Conservation (phyloP, 2,113 vertebrate genomes). For the Todiramphus chloris region DNA sequence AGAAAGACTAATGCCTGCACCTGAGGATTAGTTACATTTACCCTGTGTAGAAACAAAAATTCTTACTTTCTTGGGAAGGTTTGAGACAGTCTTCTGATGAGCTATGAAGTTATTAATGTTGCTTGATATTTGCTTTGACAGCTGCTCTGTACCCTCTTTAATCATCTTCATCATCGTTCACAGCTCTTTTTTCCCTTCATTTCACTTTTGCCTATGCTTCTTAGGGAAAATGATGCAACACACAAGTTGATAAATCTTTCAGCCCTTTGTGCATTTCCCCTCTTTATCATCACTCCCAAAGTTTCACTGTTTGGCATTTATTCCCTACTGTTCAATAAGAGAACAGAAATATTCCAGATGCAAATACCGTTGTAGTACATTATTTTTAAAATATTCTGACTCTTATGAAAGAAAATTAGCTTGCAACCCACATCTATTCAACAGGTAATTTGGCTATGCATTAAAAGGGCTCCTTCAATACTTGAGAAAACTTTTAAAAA, state of each 20-base stretch:
- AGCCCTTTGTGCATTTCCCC: not conserved
- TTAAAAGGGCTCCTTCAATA: slow-evolving; percentile 4
- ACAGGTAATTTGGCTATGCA: slow-evolving; percentile 11
- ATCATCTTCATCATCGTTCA: slow-evolving; percentile 74
- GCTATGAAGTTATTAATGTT: slow-evolving; percentile 80
- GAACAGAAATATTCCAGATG: not conserved
- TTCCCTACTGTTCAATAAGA: not conserved
- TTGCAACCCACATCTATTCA: not conserved
- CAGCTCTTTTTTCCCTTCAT: slow-evolving; percentile 66
- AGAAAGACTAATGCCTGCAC: not conserved
- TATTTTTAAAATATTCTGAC: not conserved
- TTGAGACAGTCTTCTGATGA: slow-evolving; percentile 66
- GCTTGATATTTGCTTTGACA: slow-evolving; percentile 80
- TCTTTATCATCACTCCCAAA: slow-evolving; percentile 18
- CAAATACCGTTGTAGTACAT: not conserved
- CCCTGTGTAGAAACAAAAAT: slow-evolving; percentile 51
- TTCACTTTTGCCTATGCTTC: slow-evolving; percentile 63
- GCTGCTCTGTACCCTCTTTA: slow-evolving; percentile 76
- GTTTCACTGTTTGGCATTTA: not conserved
- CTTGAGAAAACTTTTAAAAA: not conserved
- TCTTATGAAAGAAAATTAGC: not conserved
- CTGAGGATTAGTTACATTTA: slow-evolving; percentile 57
- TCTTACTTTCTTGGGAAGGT: slow-evolving; percentile 67
- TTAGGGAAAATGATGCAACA: slow-evolving; percentile 28
- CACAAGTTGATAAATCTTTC: slow-evolving; percentile 40